phyloP scores from a whole-genome alignment of 2,888 invertebrate species.

The Spicauda simplicius region DNA sequence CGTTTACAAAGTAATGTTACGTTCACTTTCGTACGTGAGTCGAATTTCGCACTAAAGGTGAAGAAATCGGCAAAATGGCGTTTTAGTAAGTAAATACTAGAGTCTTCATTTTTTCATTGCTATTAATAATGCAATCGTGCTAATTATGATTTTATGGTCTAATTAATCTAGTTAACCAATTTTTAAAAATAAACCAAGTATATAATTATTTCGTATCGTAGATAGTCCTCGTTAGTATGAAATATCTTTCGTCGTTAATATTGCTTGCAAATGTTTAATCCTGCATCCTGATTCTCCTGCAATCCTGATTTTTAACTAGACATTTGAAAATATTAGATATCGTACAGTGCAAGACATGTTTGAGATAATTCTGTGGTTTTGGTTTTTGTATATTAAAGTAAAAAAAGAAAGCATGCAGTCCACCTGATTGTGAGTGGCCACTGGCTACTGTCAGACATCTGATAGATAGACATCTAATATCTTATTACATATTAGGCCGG shows the following conservation, averaged over 20 bases:
- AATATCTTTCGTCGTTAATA: no score
- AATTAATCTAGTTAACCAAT: not conserved
- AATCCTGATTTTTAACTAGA: no score
- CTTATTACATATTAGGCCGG: no score
- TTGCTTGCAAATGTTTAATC: no score
- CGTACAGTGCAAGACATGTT: no score
- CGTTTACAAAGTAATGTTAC: slow-evolving; percentile 20
- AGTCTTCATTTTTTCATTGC: not conserved
- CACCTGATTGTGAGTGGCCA: no score
- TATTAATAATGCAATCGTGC: not conserved
- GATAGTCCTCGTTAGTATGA: not conserved
- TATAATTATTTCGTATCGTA: not conserved
- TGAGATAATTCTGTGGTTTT: no score
- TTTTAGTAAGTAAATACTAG: slow-evolving; percentile 10
- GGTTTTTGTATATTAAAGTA: not conserved
- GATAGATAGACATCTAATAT: no score
- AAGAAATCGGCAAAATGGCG: slow-evolving; percentile 19
- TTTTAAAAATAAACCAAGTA: not conserved
- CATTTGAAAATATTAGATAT: no score
- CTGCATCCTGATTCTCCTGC: no score
- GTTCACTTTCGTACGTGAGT: slow-evolving; percentile 32
- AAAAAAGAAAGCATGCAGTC: not conserved
- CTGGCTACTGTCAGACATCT: no score
- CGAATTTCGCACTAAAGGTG: slow-evolving; percentile 29
- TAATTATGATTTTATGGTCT: not conserved